Evolutionary conservation across 2,888 invertebrate genomes (phyloP).

Genomic region (Neoascia interrupta): DNA sequence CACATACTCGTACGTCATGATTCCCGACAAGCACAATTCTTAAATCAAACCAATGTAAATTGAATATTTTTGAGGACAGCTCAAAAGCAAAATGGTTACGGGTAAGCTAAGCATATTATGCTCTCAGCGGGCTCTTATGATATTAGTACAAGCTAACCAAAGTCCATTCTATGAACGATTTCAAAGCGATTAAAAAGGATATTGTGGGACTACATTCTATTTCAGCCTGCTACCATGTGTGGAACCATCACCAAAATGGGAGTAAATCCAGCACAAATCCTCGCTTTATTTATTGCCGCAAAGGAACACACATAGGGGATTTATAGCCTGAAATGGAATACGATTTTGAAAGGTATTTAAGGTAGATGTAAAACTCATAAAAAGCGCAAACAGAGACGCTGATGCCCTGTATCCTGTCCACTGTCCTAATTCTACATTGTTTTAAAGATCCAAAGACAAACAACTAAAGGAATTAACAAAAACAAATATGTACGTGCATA

Average conservation of each 20-base stretch:
- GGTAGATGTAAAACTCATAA: constrained; percentile 11
- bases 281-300: constrained; percentile 51
- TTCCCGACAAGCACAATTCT: too few relatives aligned
- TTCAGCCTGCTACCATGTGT: background rate
- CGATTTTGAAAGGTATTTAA: constrained; percentile 16
- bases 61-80: too few relatives aligned
- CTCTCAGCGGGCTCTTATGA: too few relatives aligned
- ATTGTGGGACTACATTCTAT: constrained; percentile 14
- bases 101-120: too few relatives aligned
- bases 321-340: constrained; percentile 25
- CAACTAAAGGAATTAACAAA: constrained; percentile 17
- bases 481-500: background rate
- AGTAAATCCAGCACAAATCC: constrained; percentile 36
- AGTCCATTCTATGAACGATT: constrained; percentile 8
- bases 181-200: constrained; percentile 36
- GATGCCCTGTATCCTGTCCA: too few relatives aligned
- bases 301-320: constrained; percentile 22
- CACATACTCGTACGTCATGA: too few relatives aligned
- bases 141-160: too few relatives aligned
- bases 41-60: too few relatives aligned
- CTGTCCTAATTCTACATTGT: constrained; percentile 22
- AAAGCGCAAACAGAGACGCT: constrained; percentile 5
- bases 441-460: constrained; percentile 22
- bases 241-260: constrained; percentile 5
- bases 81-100: too few relatives aligned